Base-by-base conservation (phyloP, 2,888 invertebrate genomes). In the Cryptophagus acutangulus region DNA sequence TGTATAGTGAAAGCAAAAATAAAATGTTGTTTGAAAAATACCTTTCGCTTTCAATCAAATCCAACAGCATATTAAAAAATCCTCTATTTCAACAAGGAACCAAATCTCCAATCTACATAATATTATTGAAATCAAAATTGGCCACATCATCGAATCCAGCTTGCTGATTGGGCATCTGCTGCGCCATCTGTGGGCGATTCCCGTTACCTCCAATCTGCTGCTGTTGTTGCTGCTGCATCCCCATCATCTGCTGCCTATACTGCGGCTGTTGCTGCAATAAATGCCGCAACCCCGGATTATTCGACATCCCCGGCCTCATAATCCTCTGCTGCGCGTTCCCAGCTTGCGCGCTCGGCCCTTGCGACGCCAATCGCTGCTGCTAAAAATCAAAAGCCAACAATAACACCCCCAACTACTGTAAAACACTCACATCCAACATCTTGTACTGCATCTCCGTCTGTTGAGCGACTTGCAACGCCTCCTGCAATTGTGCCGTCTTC, bases 391-490 rank as follows among this genome's bases (percentile, higher is more conserved):
- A n/a, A n/a, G n/a, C n/a, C 16, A 47, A 45, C 5, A 36, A 36
- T 26, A 13, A 26, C 5, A 24, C 10, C 8, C 12, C 26, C n/a
- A 26, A 26, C 12, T n/a, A 12, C 3, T n/a, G 3, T 13, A 26
- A 26, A 26, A 4, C 14, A 37, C 46, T 48, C 48, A 53, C 57
- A 41, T 85, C 84, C 30, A 85, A 77, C 53, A 76, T 74, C 57
- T 86, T 87, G 61, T 81, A 87, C 51, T 87, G 87, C 66, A 84
- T 81, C 58, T 88, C 87, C 54, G 84, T 83, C 51, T 85, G 84
- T 59, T 87, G 87, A 0, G 86, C 85, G 5, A 80, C 78, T 58
- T 87, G 85, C 36, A 84, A 70, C 44, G 76, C 74, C 59, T 80
- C 79, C 56, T 79, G 78, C 48, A 78, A 68, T 62, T 78, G 73